Evolutionary conservation across 2,888 invertebrate species (phyloP).

Genomic region (Choristoneura rosaceana): DNA sequence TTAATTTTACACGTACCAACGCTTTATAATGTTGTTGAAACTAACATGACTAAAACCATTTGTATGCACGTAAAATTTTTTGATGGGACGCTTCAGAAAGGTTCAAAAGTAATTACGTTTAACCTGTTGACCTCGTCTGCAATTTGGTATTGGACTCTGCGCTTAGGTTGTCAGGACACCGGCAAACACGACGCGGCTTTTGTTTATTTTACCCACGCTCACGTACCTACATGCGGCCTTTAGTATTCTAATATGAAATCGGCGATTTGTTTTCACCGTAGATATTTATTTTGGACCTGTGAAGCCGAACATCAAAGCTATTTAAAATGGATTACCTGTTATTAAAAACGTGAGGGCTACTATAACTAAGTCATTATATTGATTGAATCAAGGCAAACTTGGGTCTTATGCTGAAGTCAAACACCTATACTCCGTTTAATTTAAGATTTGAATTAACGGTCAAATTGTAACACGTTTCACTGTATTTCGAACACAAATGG

Average conservation of each 20-base stretch:
- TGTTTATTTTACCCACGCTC: constrained; percentile 36
- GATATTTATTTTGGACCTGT: too few species aligned
- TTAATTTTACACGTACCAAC: neutral
- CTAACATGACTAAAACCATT: neutral
- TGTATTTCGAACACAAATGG: too few species aligned
- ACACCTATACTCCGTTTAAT: too few species aligned
- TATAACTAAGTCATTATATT: too few species aligned
- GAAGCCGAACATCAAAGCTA: too few species aligned
- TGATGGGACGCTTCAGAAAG: constrained; percentile 10
- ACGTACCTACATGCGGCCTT: constrained; percentile 10
- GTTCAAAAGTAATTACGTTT: constrained; percentile 36
- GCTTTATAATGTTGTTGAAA: neutral
- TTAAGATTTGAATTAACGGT: too few species aligned
- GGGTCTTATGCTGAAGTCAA: too few species aligned
- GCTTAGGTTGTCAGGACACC: constrained; percentile 20
- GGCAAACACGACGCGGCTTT: constrained; percentile 30
- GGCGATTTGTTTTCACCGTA: constrained; percentile 23
- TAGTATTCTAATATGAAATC: constrained; percentile 33
- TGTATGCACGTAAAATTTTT: constrained; percentile 14
- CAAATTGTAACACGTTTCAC: too few species aligned
- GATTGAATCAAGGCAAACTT: too few species aligned
- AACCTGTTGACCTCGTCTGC: constrained; percentile 39
- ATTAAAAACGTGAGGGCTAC: too few species aligned
- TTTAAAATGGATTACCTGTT: too few species aligned
- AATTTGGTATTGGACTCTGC: constrained; percentile 35